Conservation (phyloP, 2,797 vertebrate species). For the Helicolenus hilgendorfi region DNA sequence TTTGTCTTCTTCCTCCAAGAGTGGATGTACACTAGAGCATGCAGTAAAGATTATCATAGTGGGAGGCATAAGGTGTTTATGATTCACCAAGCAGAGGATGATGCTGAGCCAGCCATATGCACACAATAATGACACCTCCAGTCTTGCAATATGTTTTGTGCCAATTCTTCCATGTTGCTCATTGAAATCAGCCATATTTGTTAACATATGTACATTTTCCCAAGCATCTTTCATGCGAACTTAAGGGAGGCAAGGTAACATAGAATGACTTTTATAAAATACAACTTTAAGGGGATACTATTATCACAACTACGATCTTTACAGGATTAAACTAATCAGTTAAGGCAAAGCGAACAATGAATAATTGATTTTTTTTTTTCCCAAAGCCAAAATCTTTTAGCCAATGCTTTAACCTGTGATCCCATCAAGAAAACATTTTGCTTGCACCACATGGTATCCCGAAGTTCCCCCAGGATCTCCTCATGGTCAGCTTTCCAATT, state of each 20-base stretch:
- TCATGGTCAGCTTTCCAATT: constrained; percentile 36
- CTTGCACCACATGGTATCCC: not conserved
- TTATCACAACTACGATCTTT: not conserved
- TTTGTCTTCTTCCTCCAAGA: constrained; percentile 68
- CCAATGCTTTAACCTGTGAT: not conserved
- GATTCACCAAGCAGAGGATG: constrained; percentile 41
- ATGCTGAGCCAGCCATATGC: constrained; percentile 20
- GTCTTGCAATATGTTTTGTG: constrained; percentile 4
- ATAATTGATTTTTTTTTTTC: not conserved
- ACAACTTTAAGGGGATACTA: not conserved
- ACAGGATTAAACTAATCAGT: not conserved
- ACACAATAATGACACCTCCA: constrained; percentile 22
- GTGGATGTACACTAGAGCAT: constrained; percentile 12
- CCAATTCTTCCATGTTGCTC: constrained; percentile 18
- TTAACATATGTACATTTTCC: not conserved
- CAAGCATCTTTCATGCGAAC: not conserved
- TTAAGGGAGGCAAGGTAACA: not conserved
- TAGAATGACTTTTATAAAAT: not conserved
- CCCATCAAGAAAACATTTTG: not conserved
- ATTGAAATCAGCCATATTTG: not conserved
- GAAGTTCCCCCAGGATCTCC: not conserved
- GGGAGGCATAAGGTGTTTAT: constrained; percentile 35
- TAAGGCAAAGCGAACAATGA: not conserved
- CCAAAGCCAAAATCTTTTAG: not conserved
- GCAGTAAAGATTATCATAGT: constrained; percentile 8